These are phyloP conservation scores for Pteromalus puparum DNA, from an alignment of 1,140 invertebrate species.

Conservation along the genomic window DNA sequence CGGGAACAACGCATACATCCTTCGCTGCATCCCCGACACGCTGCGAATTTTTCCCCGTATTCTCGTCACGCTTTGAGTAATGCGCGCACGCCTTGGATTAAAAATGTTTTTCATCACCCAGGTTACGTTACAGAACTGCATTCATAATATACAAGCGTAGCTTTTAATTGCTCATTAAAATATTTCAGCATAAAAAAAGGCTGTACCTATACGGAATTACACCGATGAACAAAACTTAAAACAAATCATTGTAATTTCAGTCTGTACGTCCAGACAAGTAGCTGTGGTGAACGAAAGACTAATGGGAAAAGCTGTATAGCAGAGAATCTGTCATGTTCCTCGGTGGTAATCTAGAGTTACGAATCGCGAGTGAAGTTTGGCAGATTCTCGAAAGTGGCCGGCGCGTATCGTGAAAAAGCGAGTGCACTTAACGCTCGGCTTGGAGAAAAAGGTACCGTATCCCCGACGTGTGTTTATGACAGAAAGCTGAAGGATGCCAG, in stretches of 20 bases:
- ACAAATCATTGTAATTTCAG: background rate
- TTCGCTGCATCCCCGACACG: background rate
- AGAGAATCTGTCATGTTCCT: background rate
- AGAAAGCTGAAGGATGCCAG: background rate
- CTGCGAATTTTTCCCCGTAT: background rate
- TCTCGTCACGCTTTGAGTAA: background rate
- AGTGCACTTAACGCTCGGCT: constrained; percentile 27
- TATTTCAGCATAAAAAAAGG: too few relatives aligned
- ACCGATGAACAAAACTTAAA: background rate
- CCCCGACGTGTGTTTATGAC: background rate
- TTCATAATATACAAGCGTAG: background rate
- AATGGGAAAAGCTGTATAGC: background rate
- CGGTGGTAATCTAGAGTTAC: background rate
- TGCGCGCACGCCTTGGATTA: background rate
- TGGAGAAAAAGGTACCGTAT: constrained; percentile 1
- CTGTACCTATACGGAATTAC: too few relatives aligned
- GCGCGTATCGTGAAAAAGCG: background rate
- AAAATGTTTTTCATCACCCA: background rate
- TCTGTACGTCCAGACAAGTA: background rate
- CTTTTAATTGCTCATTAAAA: background rate
- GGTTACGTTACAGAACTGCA: background rate
- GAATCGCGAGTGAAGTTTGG: constrained; percentile 29
- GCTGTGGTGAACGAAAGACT: background rate
- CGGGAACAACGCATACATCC: background rate
- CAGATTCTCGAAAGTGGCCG: constrained; percentile 23